A percentile compares a stretch with the other conserved stretches of the same genome.
Evolutionary conservation across 2,888 invertebrate genomes (phyloP).

Genomic region (Vanessa cardui): DNA sequence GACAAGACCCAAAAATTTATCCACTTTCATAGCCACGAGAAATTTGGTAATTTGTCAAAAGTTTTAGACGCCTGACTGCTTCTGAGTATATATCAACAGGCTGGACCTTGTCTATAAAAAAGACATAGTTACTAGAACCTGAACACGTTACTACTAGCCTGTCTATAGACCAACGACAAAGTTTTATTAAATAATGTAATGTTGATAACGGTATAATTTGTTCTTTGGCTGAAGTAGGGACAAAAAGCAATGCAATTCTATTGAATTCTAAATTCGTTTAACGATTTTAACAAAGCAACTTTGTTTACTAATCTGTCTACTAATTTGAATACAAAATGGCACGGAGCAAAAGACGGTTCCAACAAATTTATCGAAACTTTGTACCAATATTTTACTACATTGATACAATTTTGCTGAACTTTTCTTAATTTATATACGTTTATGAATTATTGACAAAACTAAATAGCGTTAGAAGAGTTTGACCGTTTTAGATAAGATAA

Average conservation of each 20-base stretch:
- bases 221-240: neutral
- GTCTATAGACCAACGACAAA: too few species aligned
- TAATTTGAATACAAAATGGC: neutral
- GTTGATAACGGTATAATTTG: neutral
- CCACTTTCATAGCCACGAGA: too few species aligned
- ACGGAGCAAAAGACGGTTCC: neutral
- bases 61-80: too few species aligned
- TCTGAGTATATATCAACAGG: too few species aligned
- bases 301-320: conserved; percentile 5
- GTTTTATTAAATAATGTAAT: neutral
- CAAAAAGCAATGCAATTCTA: neutral
- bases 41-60: too few species aligned
- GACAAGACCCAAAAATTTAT: too few species aligned
- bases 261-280: neutral
- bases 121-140: too few species aligned
- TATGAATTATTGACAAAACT: too few species aligned
- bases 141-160: too few species aligned
- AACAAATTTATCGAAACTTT: neutral
- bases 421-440: neutral
- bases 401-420: neutral
- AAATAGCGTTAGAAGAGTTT: too few species aligned
- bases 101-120: too few species aligned
- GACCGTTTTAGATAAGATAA: too few species aligned
- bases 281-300: conserved; percentile 2
- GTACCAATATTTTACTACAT: neutral